A percentile compares a stretch with the other conserved stretches of the same genome.
These are phyloP conservation scores for Sialia sialis DNA, from an alignment of 2,113 vertebrate genomes.

Conservation along the genomic window DNA sequence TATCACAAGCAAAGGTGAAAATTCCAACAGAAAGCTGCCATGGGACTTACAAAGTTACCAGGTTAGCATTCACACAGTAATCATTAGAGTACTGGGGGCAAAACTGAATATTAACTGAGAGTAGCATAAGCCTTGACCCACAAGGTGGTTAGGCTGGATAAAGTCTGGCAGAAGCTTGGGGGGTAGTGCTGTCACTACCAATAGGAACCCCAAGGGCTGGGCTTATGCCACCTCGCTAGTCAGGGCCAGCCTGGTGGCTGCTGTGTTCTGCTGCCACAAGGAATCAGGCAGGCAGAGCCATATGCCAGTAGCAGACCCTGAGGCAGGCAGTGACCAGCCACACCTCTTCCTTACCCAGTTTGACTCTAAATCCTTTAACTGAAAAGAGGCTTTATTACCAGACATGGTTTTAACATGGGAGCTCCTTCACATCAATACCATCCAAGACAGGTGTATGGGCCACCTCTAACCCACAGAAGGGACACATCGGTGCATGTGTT, in stretches of 20 bases:
- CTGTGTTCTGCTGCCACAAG: neutral
- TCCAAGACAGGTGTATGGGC: neutral
- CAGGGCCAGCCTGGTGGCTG: neutral
- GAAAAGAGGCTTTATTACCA: neutral
- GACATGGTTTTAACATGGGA: neutral
- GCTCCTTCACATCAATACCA: accelerated
- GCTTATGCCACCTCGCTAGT: accelerated
- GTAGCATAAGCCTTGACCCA: neutral
- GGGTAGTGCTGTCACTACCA: neutral
- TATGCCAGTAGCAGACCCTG: neutral
- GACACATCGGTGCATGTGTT: accelerated
- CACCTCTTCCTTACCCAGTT: neutral
- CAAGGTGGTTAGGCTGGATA: neutral
- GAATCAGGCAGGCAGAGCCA: neutral
- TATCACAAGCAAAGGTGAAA: neutral
- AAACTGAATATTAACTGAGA: neutral
- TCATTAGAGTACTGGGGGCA: neutral
- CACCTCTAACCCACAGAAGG: neutral
- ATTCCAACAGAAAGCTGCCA: neutral
- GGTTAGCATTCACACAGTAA: neutral
- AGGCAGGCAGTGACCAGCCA: neutral
- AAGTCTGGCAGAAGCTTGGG: neutral
- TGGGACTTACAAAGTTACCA: accelerated
- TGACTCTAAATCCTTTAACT: neutral
- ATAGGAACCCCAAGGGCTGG: neutral